Evolutionary conservation across 2,113 vertebrate genomes (phyloP).

Genomic region (Pterocles burchelli): DNA sequence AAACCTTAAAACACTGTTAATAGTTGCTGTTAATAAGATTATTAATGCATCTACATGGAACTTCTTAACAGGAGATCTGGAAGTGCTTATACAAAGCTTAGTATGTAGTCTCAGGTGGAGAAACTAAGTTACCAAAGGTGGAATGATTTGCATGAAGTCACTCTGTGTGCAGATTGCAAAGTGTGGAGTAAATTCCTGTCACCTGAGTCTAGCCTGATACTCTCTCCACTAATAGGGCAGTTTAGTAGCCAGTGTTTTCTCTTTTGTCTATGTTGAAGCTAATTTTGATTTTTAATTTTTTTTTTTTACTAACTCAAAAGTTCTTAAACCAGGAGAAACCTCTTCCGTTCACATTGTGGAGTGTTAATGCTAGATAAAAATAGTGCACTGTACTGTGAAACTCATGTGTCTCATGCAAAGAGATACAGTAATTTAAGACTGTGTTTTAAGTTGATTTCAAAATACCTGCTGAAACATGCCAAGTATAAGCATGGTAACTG

Average conservation of each 20-base stretch:
- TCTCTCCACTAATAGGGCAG: not conserved
- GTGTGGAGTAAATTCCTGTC: not conserved
- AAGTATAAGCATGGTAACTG: not conserved
- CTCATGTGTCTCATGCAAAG: not conserved
- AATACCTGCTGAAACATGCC: conserved; percentile 9
- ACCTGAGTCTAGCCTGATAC: not conserved
- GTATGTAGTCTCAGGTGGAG: not conserved
- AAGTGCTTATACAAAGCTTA: not conserved
- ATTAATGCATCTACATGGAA: not conserved
- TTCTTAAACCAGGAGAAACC: not conserved
- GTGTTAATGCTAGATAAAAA: conserved; percentile 47
- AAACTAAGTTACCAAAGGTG: not conserved
- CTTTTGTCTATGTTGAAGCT: not conserved
- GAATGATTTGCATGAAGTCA: not conserved
- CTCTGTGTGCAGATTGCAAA: not conserved
- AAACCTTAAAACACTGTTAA: not conserved
- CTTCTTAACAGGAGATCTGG: not conserved
- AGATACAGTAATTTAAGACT: not conserved
- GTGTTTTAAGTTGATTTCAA: not conserved
- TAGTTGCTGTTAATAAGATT: not conserved
- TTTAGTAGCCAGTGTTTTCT: not conserved
- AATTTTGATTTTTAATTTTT: not conserved
- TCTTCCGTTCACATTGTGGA: not conserved
- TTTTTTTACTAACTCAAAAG: not conserved
- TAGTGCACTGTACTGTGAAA: conserved; percentile 1